Percentiles rank a stretch among this genome's conserved stretches.
These are phyloP conservation scores for Anguilla rostrata DNA, from an alignment of 2,113 vertebrate genomes.

Conservation along the genomic window DNA sequence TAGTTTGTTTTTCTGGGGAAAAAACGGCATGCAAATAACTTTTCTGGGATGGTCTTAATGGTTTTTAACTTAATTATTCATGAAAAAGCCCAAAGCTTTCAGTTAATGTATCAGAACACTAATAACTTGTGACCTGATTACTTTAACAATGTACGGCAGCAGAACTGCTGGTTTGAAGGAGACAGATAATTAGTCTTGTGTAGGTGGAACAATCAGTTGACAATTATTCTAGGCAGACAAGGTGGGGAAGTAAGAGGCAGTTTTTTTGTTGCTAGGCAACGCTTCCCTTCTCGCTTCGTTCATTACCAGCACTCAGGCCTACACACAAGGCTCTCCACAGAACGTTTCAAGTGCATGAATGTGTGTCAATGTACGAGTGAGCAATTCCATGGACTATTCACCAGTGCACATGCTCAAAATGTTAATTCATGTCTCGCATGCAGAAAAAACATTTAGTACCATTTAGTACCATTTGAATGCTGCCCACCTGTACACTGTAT, in stretches of 20 bases:
- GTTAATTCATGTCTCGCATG: background rate
- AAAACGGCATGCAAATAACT: constrained; percentile 1
- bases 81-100: constrained; percentile 37
- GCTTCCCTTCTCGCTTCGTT: constrained; percentile 24
- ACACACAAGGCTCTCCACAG: background rate
- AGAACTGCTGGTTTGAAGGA: constrained; percentile 36
- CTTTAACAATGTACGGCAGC: constrained; percentile 38
- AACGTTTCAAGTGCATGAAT: background rate
- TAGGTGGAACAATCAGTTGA: constrained; percentile 31
- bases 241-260: constrained; percentile 16
- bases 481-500: background rate
- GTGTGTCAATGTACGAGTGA: background rate
- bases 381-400: background rate
- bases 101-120: constrained; percentile 16
- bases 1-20: constrained; percentile 20
- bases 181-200: constrained; percentile 35
- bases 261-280: constrained; percentile 40
- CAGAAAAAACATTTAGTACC: background rate
- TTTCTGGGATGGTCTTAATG: constrained; percentile 28
- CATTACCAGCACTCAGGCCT: constrained; percentile 23
- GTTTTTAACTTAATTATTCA: constrained; percentile 48
- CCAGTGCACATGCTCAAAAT: background rate
- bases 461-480: background rate
- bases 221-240: constrained; percentile 31
- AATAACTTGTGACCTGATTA: constrained; percentile 50